Percentiles rank a stretch among this genome's conserved stretches.
Conservation (phyloP, 2,113 vertebrate species). For the Channa maculata region DNA sequence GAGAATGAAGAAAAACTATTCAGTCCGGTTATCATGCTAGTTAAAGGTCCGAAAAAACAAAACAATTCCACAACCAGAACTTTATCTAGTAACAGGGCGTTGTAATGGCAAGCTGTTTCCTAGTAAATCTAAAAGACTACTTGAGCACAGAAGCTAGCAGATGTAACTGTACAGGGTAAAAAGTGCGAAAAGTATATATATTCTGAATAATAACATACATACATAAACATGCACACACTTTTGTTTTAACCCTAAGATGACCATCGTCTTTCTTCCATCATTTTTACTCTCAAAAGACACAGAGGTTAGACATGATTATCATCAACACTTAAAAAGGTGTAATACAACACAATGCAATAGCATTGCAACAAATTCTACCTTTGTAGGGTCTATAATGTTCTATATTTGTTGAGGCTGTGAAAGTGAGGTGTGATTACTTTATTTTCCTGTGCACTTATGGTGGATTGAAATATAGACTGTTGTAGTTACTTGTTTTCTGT, state of each 20-base stretch:
- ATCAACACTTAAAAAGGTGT: neutral
- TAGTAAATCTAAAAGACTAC: neutral
- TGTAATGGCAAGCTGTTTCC: neutral
- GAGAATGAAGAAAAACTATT: neutral
- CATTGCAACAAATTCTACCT: neutral
- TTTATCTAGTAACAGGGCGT: too few species aligned
- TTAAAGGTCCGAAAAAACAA: too few species aligned
- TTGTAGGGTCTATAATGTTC: neutral
- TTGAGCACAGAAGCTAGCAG: neutral
- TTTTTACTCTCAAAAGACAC: neutral
- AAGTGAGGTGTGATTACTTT: neutral
- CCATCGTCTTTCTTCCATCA: neutral
- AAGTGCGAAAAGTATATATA: neutral
- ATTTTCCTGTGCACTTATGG: neutral
- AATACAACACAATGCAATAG: constrained; percentile 3
- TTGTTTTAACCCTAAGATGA: neutral
- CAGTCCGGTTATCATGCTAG: neutral
- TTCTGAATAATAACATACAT: neutral
- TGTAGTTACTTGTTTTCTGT: neutral
- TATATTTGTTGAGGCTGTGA: constrained; percentile 19
- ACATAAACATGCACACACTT: too few species aligned
- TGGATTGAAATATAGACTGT: neutral
- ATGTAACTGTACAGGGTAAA: neutral
- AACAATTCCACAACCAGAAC: too few species aligned
- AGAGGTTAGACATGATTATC: neutral